Conservation (phyloP, 2,888 invertebrate species). For the Polyploca ridens region DNA sequence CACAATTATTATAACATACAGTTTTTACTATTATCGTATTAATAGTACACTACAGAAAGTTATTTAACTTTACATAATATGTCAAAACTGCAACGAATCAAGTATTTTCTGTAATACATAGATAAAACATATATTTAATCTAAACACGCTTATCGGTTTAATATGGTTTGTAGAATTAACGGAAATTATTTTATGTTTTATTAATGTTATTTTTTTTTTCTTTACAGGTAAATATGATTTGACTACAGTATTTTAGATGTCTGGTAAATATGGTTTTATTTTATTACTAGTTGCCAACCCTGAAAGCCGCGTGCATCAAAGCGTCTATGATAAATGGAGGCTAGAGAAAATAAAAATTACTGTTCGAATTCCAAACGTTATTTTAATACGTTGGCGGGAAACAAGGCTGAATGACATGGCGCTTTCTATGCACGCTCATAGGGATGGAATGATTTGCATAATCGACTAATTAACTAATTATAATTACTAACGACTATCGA, state of each 20-base stretch:
- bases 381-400: constrained; percentile 10
- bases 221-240: not conserved
- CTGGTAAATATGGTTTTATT: too few relatives aligned
- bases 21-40: too few relatives aligned
- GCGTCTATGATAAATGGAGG: constrained; percentile 41
- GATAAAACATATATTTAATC: too few relatives aligned
- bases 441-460: constrained; percentile 31
- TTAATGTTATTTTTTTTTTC: not conserved
- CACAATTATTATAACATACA: too few relatives aligned
- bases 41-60: too few relatives aligned
- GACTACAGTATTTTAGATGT: not conserved
- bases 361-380: constrained; percentile 19
- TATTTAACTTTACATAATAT: too few relatives aligned
- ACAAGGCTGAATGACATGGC: not conserved
- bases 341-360: constrained; percentile 35
- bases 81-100: too few relatives aligned
- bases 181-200: not conserved
- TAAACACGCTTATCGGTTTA: too few relatives aligned
- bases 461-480: constrained; percentile 31
- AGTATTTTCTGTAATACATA: too few relatives aligned
- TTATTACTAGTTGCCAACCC: constrained; percentile 26
- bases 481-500: constrained; percentile 21
- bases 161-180: too few relatives aligned
- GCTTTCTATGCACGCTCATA: constrained; percentile 25
- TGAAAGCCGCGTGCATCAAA: constrained; percentile 23